A percentile compares a stretch with the other conserved stretches of the same genome.
These are phyloP conservation scores for Maccullochella peelii DNA, from an alignment of 2,113 vertebrate genomes.

Conservation along the genomic window DNA sequence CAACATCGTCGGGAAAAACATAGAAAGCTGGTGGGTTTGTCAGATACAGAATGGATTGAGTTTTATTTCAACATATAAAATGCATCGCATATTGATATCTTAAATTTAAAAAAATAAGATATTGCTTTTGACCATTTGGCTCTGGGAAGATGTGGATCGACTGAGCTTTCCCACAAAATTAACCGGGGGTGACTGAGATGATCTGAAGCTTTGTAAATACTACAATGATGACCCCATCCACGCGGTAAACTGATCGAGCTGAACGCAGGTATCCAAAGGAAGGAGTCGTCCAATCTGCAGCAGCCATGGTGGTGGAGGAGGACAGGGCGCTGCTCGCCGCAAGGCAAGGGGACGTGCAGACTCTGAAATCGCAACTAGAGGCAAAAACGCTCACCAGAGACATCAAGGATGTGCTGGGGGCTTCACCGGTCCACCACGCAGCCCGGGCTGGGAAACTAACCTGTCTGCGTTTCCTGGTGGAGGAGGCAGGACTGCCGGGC, in stretches of 20 bases:
- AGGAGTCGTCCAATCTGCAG: slow-evolving; percentile 28
- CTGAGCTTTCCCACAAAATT: neutral
- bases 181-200: slow-evolving; percentile 34
- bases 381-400: slow-evolving; percentile 80
- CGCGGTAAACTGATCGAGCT: slow-evolving; percentile 59
- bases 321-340: slow-evolving; percentile 87
- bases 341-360: slow-evolving; percentile 88
- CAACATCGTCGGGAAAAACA: slow-evolving; percentile 7
- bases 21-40: slow-evolving; percentile 28
- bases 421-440: slow-evolving; percentile 91
- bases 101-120: too few species aligned
- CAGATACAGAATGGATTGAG: neutral
- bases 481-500: slow-evolving; percentile 87
- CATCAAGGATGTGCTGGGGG: slow-evolving; percentile 88
- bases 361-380: slow-evolving; percentile 82
- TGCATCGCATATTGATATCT: rapidly evolving
- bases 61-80: slow-evolving; percentile 32
- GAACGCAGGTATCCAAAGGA: slow-evolving; percentile 4
- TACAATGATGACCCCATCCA: slow-evolving; percentile 34
- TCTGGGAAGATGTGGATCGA: slow-evolving; percentile 29
- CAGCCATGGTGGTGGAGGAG: slow-evolving; percentile 85
- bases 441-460: slow-evolving; percentile 89
- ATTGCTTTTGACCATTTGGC: neutral
- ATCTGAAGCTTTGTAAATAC: slow-evolving; percentile 18
- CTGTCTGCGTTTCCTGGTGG: slow-evolving; percentile 91